Evolutionary conservation across 1,140 invertebrate genomes (phyloP).

Genomic region (Amyelois transitella): DNA sequence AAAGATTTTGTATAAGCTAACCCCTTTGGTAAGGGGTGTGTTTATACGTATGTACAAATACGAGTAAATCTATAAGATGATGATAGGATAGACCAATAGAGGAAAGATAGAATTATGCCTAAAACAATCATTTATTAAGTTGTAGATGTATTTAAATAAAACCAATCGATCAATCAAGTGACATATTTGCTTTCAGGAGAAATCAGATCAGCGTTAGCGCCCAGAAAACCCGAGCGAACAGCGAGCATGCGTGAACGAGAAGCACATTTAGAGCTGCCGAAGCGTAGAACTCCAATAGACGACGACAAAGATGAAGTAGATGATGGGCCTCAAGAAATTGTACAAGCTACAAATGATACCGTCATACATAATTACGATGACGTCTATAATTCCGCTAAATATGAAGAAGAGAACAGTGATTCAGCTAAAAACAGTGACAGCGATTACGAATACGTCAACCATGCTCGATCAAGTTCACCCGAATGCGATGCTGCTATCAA

Average conservation of each 20-base stretch:
- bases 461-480: slow-evolving; percentile 77
- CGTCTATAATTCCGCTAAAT: slow-evolving; percentile 66
- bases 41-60: no score
- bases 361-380: slow-evolving; percentile 70
- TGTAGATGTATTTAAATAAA: neutral
- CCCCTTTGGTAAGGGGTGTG: no score
- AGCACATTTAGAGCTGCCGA: slow-evolving; percentile 77
- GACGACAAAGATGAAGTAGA: slow-evolving; percentile 64
- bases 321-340: slow-evolving; percentile 55
- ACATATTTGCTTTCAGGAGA: slow-evolving; percentile 75
- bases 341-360: slow-evolving; percentile 59
- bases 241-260: slow-evolving; percentile 86
- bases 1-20: no score
- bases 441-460: slow-evolving; percentile 79
- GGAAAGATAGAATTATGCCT: no score
- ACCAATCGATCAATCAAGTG: neutral
- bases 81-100: no score
- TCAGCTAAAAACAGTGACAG: slow-evolving; percentile 75
- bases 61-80: no score
- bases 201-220: slow-evolving; percentile 83
- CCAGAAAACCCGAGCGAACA: slow-evolving; percentile 86
- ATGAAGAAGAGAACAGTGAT: slow-evolving; percentile 61
- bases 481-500: slow-evolving; percentile 76
- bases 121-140: neutral
- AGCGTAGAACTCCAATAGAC: slow-evolving; percentile 66